Evolutionary conservation across 2,797 vertebrate genomes (phyloP).

Genomic region (Chromis chromis): DNA sequence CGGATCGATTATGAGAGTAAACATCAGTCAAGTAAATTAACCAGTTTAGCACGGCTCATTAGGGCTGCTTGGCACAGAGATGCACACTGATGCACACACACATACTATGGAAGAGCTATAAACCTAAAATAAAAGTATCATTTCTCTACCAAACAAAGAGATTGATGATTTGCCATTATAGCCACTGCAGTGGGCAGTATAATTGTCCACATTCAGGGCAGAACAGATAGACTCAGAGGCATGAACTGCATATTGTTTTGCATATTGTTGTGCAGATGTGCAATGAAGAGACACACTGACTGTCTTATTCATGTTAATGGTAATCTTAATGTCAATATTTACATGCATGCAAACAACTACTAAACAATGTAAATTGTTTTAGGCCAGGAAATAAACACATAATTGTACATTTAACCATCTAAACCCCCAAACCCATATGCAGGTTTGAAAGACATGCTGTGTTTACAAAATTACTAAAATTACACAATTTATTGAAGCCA

Average conservation of each 20-base stretch:
- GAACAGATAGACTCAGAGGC: background rate
- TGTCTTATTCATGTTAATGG: background rate
- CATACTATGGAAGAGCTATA: background rate
- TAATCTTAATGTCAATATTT: background rate
- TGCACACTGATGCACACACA: background rate
- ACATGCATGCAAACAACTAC: no score
- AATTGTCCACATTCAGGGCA: background rate
- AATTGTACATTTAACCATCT: no score
- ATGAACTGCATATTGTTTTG: no score
- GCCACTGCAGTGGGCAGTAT: background rate
- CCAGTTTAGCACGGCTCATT: slow-evolving; percentile 33
- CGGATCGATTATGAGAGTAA: slow-evolving; percentile 34
- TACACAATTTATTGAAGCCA: no score
- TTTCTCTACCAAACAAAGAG: background rate
- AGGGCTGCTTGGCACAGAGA: slow-evolving; percentile 12
- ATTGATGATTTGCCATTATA: background rate
- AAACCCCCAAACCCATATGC: no score
- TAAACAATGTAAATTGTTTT: no score
- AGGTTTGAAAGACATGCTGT: no score
- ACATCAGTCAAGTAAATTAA: slow-evolving; percentile 42
- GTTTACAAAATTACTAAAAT: no score
- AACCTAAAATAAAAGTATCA: background rate
- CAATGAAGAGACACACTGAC: background rate
- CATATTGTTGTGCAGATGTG: no score
- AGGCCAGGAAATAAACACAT: no score